A percentile compares a stretch with the other conserved stretches of the same genome.
Conservation (phyloP, 2,113 vertebrate species). For the Rutilus rutilus region DNA sequence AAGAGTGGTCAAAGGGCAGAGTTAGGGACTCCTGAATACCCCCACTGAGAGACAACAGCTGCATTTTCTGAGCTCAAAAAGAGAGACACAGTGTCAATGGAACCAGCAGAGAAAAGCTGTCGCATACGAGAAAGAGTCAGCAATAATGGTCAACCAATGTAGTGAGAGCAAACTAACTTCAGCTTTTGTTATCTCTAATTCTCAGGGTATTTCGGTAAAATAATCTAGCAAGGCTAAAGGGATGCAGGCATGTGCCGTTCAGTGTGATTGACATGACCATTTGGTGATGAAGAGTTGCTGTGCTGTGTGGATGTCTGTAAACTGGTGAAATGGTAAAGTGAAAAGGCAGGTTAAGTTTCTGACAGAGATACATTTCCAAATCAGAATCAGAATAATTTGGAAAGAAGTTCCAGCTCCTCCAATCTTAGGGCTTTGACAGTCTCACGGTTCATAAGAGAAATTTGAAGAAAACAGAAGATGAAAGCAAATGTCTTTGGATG, state of each 20-base stretch:
- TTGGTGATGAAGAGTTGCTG: neutral
- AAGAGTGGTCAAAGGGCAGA: constrained; percentile 36
- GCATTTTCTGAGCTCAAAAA: constrained; percentile 12
- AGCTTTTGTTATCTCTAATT: neutral
- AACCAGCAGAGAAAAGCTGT: neutral
- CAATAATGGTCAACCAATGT: neutral
- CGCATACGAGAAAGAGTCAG: neutral
- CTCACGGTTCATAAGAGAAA: neutral
- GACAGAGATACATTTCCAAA: neutral
- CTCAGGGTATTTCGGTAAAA: neutral
- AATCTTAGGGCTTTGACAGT: neutral
- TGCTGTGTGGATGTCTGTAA: neutral
- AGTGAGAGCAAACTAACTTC: neutral
- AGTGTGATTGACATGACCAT: constrained; percentile 17
- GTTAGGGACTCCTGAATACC: constrained; percentile 21
- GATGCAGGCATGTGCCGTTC: neutral
- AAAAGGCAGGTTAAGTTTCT: neutral
- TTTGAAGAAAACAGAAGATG: constrained; percentile 1
- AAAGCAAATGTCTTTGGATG: neutral
- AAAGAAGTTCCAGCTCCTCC: neutral
- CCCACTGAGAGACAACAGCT: constrained; percentile 38
- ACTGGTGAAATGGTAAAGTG: neutral
- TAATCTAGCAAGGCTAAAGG: neutral
- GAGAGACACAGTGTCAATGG: neutral
- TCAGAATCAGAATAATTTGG: neutral